A percentile compares a stretch with the other conserved stretches of the same genome.
phyloP scores from a whole-genome alignment of 2,113 vertebrate genomes.

The Oreocharis arfaki region DNA sequence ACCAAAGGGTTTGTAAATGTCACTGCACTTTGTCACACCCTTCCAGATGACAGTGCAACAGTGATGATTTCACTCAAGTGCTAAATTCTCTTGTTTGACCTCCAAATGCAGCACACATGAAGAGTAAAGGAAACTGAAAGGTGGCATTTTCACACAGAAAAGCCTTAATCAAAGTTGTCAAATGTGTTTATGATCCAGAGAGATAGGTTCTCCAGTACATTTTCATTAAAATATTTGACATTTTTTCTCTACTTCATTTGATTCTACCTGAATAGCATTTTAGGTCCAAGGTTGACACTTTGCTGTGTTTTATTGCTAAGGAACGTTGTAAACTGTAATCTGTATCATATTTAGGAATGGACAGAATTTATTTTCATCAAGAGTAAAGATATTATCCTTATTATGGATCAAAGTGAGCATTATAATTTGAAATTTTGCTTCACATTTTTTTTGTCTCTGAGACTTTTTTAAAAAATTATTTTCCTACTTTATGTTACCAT shows the following conservation, averaged over 20 bases:
- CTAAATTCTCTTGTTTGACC: constrained; percentile 30
- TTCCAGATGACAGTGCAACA: constrained; percentile 12
- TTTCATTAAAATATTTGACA: background rate
- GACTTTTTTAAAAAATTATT: background rate
- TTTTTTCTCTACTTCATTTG: background rate
- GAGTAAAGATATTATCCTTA: background rate
- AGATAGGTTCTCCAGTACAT: background rate
- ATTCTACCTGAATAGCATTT: background rate
- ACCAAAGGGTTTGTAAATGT: constrained; percentile 62
- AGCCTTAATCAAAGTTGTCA: background rate
- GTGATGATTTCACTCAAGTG: background rate
- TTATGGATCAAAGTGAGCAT: background rate
- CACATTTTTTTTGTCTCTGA: background rate
- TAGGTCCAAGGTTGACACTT: background rate
- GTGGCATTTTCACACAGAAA: background rate
- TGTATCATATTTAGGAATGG: background rate
- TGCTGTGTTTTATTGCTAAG: background rate
- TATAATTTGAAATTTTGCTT: background rate
- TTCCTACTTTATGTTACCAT: background rate
- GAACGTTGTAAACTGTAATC: background rate
- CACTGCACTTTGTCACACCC: constrained; percentile 42
- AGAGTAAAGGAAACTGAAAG: background rate
- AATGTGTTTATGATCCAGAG: background rate
- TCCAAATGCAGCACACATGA: background rate
- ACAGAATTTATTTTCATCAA: background rate